phyloP scores from a whole-genome alignment of 1,140 invertebrate genomes.

The Penaeus vannamei region DNA sequence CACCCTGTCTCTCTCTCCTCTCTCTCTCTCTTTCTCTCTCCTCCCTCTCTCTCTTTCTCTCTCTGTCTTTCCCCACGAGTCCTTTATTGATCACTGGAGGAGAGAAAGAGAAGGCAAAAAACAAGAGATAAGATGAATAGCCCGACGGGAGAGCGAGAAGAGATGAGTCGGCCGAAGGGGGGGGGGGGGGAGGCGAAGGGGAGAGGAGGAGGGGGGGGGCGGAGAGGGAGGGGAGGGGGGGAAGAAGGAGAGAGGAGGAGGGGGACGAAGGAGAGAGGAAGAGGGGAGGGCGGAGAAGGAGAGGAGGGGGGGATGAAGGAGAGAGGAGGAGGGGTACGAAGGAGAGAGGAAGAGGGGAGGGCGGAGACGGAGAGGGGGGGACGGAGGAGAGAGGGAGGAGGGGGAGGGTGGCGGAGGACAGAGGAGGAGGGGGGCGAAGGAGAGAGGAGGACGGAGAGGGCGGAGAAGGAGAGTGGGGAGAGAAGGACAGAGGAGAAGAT shows the following conservation, averaged over 20 bases:
- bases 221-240: neutral
- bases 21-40: neutral
- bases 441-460: neutral
- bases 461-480: neutral
- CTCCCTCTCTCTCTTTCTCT: slow-evolving; percentile 1
- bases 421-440: neutral
- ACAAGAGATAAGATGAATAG: neutral
- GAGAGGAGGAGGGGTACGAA: neutral
- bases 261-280: neutral
- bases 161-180: neutral
- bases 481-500: neutral
- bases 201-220: neutral
- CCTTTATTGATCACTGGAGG: neutral
- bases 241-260: neutral
- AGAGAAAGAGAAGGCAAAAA: slow-evolving; percentile 9
- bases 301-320: neutral
- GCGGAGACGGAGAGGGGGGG: neutral
- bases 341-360: neutral
- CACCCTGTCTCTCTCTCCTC: neutral
- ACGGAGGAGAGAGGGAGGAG: neutral
- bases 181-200: neutral
- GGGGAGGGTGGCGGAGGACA: neutral
- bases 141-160: neutral
- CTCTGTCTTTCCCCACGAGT: neutral
- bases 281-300: neutral